These are phyloP conservation scores for Bothrops jararaca DNA, from an alignment of 2,113 vertebrate genomes.

Conservation along the genomic window DNA sequence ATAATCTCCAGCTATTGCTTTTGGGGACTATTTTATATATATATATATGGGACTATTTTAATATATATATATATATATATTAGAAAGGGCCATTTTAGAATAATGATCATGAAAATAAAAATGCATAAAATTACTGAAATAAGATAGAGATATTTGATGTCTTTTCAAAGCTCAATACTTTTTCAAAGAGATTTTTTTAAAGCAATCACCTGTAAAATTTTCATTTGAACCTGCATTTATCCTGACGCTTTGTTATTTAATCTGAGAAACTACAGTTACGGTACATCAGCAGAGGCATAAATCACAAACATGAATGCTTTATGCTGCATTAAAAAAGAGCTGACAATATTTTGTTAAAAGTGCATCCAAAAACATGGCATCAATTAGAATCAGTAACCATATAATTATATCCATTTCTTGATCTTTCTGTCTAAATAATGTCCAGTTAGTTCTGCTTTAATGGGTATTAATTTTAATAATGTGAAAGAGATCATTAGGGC, in stretches of 20 bases:
- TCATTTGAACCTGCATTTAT: background rate
- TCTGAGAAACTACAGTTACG: background rate
- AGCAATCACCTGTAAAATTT: background rate
- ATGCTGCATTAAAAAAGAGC: background rate
- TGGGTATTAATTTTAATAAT: background rate
- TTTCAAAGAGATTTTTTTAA: background rate
- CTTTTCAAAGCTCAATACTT: background rate
- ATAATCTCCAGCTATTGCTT: background rate
- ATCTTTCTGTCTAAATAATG: background rate
- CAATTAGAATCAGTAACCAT: background rate
- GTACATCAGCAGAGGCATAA: background rate
- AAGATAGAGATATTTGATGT: background rate
- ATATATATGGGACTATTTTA: too few species aligned
- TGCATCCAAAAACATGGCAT: background rate
- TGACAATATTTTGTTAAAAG: background rate
- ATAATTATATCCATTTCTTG: background rate
- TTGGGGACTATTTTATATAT: too few species aligned
- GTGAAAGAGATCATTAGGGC: background rate
- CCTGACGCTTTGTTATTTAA: background rate
- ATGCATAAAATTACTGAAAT: background rate
- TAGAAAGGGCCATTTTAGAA: background rate
- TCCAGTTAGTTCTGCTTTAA: background rate
- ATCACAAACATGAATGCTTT: background rate
- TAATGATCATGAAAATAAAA: background rate
- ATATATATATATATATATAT: too few species aligned